These are phyloP conservation scores for Fundulus diaphanus DNA, from an alignment of 2,797 vertebrate species.

Conservation along the genomic window DNA sequence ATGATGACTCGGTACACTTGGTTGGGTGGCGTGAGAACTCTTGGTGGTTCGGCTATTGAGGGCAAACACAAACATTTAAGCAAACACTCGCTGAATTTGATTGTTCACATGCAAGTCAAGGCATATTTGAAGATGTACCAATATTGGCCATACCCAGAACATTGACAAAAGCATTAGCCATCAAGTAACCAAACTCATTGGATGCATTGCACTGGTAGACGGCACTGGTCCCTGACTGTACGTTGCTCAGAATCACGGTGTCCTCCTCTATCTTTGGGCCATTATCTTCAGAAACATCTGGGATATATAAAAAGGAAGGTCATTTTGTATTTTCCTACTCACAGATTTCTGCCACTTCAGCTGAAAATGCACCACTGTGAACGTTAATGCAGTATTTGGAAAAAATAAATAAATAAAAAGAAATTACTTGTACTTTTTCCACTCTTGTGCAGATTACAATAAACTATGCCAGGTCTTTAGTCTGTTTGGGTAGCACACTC, in stretches of 20 bases:
- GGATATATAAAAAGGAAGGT: constrained; percentile 17
- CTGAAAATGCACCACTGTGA: too few species aligned
- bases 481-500: background rate
- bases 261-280: constrained; percentile 89
- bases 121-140: background rate
- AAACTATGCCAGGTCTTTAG: background rate
- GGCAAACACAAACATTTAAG: constrained; percentile 6
- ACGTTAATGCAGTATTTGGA: background rate
- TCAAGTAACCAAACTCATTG: constrained; percentile 93
- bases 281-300: constrained; percentile 89
- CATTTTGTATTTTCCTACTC: background rate
- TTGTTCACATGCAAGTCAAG: background rate
- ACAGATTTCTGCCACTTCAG: background rate
- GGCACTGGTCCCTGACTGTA: constrained; percentile 90
- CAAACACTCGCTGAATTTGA: background rate
- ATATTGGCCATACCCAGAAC: constrained; percentile 87
- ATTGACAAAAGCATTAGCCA: constrained; percentile 95
- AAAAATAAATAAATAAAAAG: too few species aligned
- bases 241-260: constrained; percentile 89
- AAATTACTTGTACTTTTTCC: background rate
- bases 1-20: constrained; percentile 90
- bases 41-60: constrained; percentile 89
- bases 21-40: constrained; percentile 89
- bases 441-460: background rate
- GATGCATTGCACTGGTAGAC: constrained; percentile 97